phyloP scores from a whole-genome alignment of 1,140 invertebrate genomes.

The Thaumatotibia leucotreta region DNA sequence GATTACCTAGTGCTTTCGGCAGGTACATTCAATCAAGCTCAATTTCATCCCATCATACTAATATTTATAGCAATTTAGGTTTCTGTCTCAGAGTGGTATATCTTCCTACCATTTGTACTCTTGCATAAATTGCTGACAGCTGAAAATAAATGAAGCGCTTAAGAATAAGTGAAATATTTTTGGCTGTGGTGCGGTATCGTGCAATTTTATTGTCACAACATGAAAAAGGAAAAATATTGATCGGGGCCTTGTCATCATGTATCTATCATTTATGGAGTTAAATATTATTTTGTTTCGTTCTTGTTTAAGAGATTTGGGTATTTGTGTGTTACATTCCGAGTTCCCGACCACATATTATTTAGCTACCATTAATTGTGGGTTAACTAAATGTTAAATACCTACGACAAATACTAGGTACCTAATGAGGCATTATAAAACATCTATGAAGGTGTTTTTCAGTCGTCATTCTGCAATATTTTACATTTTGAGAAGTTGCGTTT shows the following conservation, averaged over 20 bases:
- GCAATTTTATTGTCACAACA: conserved; percentile 12
- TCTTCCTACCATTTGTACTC: not conserved
- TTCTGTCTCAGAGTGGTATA: not conserved
- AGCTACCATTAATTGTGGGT: not conserved
- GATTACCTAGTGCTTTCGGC: not conserved
- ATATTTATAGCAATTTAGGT: not conserved
- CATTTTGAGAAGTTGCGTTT: not conserved
- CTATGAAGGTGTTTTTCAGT: too few relatives aligned
- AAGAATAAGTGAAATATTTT: not conserved
- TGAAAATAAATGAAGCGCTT: not conserved
- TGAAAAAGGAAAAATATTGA: not conserved
- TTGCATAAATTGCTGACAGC: not conserved
- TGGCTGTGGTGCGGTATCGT: not conserved
- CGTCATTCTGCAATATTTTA: not conserved
- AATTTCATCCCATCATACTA: not conserved
- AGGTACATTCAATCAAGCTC: conserved; percentile 12
- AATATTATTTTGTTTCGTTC: not conserved
- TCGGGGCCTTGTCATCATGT: not conserved
- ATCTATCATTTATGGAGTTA: not conserved
- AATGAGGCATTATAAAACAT: not conserved
- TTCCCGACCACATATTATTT: too few relatives aligned
- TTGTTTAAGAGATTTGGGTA: not conserved
- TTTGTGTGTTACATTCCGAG: too few relatives aligned
- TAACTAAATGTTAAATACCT: not conserved
- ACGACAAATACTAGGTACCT: not conserved